Evolutionary conservation across 53 echinoderm and acorn worm genomes (phyloP), one percentile per base, ranked within the genome.

Genomic region (Antedon mediterranea): DNA sequence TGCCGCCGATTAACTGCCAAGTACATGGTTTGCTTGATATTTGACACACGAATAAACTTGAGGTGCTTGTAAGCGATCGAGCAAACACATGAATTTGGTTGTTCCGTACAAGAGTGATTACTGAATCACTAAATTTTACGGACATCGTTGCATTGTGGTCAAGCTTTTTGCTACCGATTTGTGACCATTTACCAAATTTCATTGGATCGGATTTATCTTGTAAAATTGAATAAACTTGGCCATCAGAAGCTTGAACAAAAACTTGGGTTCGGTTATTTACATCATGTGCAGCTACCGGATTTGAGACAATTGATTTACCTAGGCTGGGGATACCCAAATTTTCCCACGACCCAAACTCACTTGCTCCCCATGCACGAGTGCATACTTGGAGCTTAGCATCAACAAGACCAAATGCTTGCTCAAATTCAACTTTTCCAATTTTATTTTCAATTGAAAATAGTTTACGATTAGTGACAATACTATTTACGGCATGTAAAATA

Each of bases 221-320:
- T 34, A 32, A 28, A 28, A 86, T 78, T 4, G 71, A 79, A 73
- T 84, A 90, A 18, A 90, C 86, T 73, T 90, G 90, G 9, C 90
- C 90, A 79, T 82, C 74, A 15, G 79, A 70, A 28, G 82, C 81
- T 57, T 87, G 87, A 26, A 82, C 79, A 57, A 84, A 90, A 23
- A 90, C 57, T 79, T 82, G 75, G 29, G 43, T 82, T 71, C 57
- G 82, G 27, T 82, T 86, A 26, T 44, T 71, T 74, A 43, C 73
- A 13, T 73, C 57, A 29, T 86, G 86, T 20, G 72, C 28, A 29
- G 81, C 78, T 2, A 82, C 86, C 3, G 86, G 86, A 74, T 82
- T 86, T 11, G 86, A 86, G 44, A 79, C 8, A 32, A 79, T 76
- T 23, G 34, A 33, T 34, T n/a, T n/a, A 27, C 33, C 76, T 76